Base-by-base conservation (phyloP, 2,888 invertebrate species). In the Anaspis maculata region DNA sequence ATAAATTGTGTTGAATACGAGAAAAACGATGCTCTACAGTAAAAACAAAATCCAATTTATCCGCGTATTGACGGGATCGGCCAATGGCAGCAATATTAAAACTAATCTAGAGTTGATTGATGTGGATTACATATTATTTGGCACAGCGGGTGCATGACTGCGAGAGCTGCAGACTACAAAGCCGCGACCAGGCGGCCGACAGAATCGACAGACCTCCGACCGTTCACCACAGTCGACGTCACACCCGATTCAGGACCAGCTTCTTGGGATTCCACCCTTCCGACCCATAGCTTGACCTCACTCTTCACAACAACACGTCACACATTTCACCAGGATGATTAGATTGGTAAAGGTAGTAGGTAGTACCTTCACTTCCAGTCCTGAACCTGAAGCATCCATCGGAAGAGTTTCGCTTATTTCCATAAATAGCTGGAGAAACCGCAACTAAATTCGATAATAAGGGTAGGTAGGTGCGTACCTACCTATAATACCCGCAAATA, bases 41-140 rank as follows among this genome's bases (percentile, higher is more conserved):
- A n/a, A n/a, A n/a, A n/a, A n/a, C n/a, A n/a, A n/a, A n/a, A n/a
- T n/a, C n/a, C n/a, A n/a, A n/a, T n/a, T n/a, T 32, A 38, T 38
- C 27, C 25, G 25, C 11, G 26, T 27, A 34, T 31, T 24, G 38
- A 38, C 28, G 38, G 25, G 28, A 31, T 38, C 34, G 34, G 32
- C 30, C 40, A 39, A 32, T 41, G 36, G 45, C 44, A 46, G 42
- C 44, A 42, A 50, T 48, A 51, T 51, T 51, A 52, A 51, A 50
- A 53, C 49, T 52, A 51, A 53, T 54, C 49, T 50, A 50, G 49
- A 51, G 43, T 51, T 53, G 52, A 51, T 53, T 54, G 52, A 54
- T 50, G 54, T 49, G 52, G 49, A 51, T 53, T 52, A 51, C 46
- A 49, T 49, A 52, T 54, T 53, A 52, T 53, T 50, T 50, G 43